A percentile compares a stretch with the other conserved stretches of the same genome.
phyloP scores from a whole-genome alignment of 2,113 vertebrate species.

The Collichthys lucidus region DNA sequence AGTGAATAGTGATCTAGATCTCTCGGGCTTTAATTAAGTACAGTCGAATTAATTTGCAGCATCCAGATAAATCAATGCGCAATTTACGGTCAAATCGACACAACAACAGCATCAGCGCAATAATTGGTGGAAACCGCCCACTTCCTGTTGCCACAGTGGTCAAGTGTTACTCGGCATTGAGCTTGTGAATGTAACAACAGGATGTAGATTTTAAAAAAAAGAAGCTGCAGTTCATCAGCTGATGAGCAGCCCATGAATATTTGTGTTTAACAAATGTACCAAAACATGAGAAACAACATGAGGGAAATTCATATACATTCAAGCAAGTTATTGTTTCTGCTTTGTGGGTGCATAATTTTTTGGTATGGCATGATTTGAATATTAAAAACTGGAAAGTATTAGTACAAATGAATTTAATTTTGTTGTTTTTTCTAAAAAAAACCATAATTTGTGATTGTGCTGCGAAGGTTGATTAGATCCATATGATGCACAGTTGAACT shows the following conservation, averaged over 20 bases:
- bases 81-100: background rate
- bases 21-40: constrained; percentile 17
- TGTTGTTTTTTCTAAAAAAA: background rate
- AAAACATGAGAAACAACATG: background rate
- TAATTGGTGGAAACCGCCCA: background rate
- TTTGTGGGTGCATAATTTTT: background rate
- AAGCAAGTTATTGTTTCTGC: background rate
- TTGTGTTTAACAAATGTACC: background rate
- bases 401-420: background rate
- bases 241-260: background rate
- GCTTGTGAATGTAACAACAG: background rate
- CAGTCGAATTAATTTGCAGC: constrained; percentile 1
- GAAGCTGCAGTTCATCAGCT: background rate
- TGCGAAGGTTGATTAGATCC: background rate
- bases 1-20: constrained; percentile 30
- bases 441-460: background rate
- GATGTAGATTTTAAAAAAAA: too few relatives aligned
- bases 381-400: too few relatives aligned
- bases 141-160: background rate
- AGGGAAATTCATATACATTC: background rate
- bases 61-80: constrained; percentile 8
- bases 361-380: background rate
- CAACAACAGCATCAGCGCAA: background rate
- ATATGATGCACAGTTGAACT: background rate
- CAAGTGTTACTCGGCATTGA: background rate